These are phyloP conservation scores for Apodemia zela DNA, from an alignment of 2,888 invertebrate genomes.

Conservation along the genomic window DNA sequence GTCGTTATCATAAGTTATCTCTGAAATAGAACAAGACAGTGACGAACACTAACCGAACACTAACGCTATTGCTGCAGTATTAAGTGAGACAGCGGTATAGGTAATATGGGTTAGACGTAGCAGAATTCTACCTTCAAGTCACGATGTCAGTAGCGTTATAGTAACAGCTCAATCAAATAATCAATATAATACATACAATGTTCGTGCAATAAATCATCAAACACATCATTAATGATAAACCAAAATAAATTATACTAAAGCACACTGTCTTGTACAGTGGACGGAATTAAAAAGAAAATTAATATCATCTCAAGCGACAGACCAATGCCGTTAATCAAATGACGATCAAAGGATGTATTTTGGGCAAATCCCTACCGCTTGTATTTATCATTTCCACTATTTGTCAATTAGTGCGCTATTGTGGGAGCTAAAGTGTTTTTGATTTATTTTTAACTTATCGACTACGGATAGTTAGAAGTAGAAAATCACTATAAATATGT, in stretches of 20 bases:
- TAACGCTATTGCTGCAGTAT: no score
- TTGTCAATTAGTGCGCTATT: slow-evolving; percentile 78
- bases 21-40: no score
- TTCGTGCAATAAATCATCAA: slow-evolving; percentile 33
- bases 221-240: slow-evolving; percentile 39
- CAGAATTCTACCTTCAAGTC: no score
- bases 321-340: slow-evolving; percentile 69
- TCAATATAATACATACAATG: not conserved
- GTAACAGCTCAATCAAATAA: not conserved
- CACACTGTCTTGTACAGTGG: slow-evolving; percentile 49
- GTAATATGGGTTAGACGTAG: no score
- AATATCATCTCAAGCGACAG: slow-evolving; percentile 65
- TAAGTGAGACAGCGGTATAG: no score
- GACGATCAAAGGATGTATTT: slow-evolving; percentile 76
- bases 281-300: slow-evolving; percentile 75
- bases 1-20: no score
- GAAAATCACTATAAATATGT: no score
- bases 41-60: no score
- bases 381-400: slow-evolving; percentile 79
- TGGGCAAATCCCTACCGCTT: slow-evolving; percentile 64
- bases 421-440: slow-evolving; percentile 62
- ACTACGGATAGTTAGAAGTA: slow-evolving; percentile 25
- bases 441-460: slow-evolving; percentile 64
- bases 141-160: no score
- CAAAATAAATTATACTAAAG: slow-evolving; percentile 56